phyloP scores from a whole-genome alignment of 2,888 invertebrate genomes.

The Melinopterus prodromus region DNA sequence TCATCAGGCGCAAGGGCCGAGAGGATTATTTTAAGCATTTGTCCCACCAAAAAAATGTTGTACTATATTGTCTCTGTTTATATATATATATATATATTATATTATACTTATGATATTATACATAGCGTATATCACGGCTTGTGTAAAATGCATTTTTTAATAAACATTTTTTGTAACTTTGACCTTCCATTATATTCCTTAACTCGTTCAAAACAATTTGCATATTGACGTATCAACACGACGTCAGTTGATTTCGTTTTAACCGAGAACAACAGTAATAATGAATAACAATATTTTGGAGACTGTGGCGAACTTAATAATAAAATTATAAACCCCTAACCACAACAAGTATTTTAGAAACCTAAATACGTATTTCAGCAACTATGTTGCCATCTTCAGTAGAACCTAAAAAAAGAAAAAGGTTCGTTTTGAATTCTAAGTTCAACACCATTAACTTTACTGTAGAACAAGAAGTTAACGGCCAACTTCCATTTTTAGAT shows the following conservation, averaged over 20 bases:
- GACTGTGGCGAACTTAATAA: no score
- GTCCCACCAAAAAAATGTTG: not conserved
- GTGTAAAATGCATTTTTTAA: constrained; percentile 4
- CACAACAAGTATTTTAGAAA: no score
- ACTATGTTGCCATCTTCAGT: no score
- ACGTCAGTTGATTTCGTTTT: not conserved
- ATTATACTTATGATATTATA: not conserved
- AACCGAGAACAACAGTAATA: not conserved
- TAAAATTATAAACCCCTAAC: no score
- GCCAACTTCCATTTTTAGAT: no score
- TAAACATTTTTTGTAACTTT: not conserved
- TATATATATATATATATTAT: not conserved
- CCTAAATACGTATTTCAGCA: no score
- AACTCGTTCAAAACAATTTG: not conserved
- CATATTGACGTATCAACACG: not conserved
- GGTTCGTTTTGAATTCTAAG: no score
- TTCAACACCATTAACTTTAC: no score
- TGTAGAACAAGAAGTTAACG: no score
- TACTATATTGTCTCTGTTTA: not conserved
- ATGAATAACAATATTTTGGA: no score
- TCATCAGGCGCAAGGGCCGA: not conserved
- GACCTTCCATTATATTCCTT: not conserved
- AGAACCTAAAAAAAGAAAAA: no score
- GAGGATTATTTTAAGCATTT: not conserved
- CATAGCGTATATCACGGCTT: not conserved